A percentile compares a stretch with the other conserved stretches of the same genome.
Conservation (phyloP, 1,140 invertebrate genomes). For the Magallana angulata region DNA sequence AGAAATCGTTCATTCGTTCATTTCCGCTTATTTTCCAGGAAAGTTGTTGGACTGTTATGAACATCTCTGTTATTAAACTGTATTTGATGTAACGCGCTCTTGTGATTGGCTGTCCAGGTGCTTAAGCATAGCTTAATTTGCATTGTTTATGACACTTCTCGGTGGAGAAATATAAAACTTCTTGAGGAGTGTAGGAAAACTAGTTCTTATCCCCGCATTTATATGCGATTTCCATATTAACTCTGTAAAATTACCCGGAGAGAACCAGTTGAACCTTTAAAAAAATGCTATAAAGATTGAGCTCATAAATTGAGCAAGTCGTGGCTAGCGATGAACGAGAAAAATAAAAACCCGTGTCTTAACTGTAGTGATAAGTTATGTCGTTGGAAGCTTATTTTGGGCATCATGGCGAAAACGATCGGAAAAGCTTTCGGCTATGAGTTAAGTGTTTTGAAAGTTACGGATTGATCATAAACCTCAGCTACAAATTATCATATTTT, state of each 20-base stretch:
- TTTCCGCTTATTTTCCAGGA: constrained; percentile 9
- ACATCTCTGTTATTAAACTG: constrained; percentile 23
- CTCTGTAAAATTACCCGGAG: not conserved
- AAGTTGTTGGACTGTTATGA: constrained; percentile 3
- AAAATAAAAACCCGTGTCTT: not conserved
- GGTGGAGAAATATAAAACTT: not conserved
- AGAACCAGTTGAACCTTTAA: not conserved
- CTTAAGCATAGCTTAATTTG: not conserved
- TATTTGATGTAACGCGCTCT: not conserved
- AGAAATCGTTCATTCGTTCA: not conserved
- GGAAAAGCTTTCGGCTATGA: constrained; percentile 6
- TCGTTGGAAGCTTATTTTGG: not conserved
- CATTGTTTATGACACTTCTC: constrained; percentile 5
- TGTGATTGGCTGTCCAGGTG: not conserved
- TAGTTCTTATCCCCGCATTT: not conserved
- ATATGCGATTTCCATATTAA: not conserved
- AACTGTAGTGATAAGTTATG: not conserved
- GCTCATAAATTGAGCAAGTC: constrained; percentile 27
- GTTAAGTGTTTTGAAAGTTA: not conserved
- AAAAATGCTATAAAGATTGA: not conserved
- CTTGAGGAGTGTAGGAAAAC: not conserved
- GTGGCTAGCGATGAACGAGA: not conserved
- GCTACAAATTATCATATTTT: not conserved
- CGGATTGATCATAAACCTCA: not conserved
- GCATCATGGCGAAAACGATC: not conserved